Evolutionary conservation across 2,888 invertebrate species (phyloP).

Genomic region (Lissocephala sabroskyi): DNA sequence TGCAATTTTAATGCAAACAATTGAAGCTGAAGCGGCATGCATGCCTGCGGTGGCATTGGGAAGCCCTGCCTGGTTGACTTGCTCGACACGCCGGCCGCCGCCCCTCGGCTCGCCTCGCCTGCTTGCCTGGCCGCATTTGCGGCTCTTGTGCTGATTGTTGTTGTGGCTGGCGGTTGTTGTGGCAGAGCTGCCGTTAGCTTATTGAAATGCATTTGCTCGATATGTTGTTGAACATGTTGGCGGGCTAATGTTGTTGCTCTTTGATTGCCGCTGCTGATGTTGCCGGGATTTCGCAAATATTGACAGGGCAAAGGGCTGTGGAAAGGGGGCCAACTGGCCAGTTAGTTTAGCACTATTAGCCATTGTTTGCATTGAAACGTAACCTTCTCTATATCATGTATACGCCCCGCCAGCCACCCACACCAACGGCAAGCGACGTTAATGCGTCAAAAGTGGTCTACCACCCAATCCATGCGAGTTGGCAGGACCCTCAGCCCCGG

Average conservation of each 20-base stretch:
- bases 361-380: constrained; percentile 57
- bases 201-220: constrained; percentile 60
- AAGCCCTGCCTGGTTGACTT: constrained; percentile 3
- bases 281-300: constrained; percentile 55
- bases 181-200: constrained; percentile 47
- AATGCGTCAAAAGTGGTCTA: constrained; percentile 59
- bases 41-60: constrained; percentile 46
- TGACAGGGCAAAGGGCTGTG: constrained; percentile 32
- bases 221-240: constrained; percentile 59
- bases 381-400: constrained; percentile 41
- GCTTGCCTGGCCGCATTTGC: constrained; percentile 18
- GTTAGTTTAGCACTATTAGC: constrained; percentile 62
- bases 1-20: constrained; percentile 62
- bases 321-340: constrained; percentile 32
- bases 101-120: too few relatives aligned
- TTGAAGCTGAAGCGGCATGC: constrained; percentile 54
- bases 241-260: constrained; percentile 14
- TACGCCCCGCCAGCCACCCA: constrained; percentile 25
- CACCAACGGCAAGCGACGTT: constrained; percentile 41
- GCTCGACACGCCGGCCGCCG: too few relatives aligned
- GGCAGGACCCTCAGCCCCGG: constrained; percentile 1
- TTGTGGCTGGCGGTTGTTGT: constrained; percentile 21
- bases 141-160: constrained; percentile 36
- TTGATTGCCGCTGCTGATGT: constrained; percentile 11
- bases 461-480: background rate